Base-by-base conservation (phyloP, 30 jellyfish, hydroid and myxozoan genomes). In the Nemopilema nomurai region DNA sequence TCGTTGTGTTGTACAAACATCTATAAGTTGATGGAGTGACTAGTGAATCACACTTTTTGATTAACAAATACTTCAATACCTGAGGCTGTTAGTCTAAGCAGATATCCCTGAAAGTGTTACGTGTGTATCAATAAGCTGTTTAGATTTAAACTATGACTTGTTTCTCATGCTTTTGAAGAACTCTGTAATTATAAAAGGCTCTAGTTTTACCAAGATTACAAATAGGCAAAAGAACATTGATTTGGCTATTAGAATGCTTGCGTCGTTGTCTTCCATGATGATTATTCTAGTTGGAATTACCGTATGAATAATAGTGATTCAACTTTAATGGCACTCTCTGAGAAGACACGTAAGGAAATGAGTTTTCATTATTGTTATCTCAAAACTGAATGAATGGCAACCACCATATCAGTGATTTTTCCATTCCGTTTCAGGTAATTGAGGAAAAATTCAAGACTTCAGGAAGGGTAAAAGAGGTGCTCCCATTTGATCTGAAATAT, bases 371-470 rank as follows among this genome's bases (percentile, higher is more conserved):
- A 41, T 41, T 6, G 13, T 41, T 13, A 41, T 13, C 57, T 3
- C 13, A 13, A 41, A 41, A 6, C 57, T 3, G 9, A 41, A 41
- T 3, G 6, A 41, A 6, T 41, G 9, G 13, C 13, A 13, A 41
- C 9, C 57, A 41, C 13, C 13, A 3, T 28, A 30, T 16, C 82
- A 23, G 23, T 75, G 49, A 49, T 49, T 51, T 50, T 77, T n/a
- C n/a, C n/a, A 26, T 77, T 69, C 16, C 0, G 16, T 13, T 63
- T 28, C 76, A 93, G 98, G 32, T 89, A 4, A 51, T 76, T 80
- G 97, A 93, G 69, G 98, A 93, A 71, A 93, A 83, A 73, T 31
- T 88, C 41, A 93, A 93, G 90, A 88, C 98, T 26, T 88, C 97
- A 49, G 98, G 98, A 51, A 80, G 98, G 18, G 90, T 88, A 1